Evolutionary conservation across 1,140 invertebrate species (phyloP), one percentile per base, ranked within the genome.

Genomic region (Cheumatopsyche charites): DNA sequence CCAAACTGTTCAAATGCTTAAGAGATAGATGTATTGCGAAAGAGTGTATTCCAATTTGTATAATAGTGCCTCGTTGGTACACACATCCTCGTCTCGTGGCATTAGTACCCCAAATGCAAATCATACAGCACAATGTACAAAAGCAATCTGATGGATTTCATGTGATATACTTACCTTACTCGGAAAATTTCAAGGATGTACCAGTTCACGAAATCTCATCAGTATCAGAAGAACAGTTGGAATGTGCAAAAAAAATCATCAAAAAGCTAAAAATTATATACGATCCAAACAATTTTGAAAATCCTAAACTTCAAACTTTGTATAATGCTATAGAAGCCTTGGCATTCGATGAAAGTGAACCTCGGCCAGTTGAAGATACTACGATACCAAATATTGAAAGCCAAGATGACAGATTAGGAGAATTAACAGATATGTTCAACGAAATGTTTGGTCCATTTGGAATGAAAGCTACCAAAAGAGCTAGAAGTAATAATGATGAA

Each of bases 61-160:
- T 70, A 1, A 19, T 76, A 25, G 25, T 73, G 11, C 41, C 70
- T 29, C 70, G 75, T 11, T 71, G 75, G 70, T 72, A 72, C 49
- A 70, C 63, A 13, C 15, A 52, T 55, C 61, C 73, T 1, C 47
- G 63, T 19, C 47, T 74, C 4, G 73, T 76, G 11, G 75, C 75
- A 42, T 25, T 76, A 47, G 68, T 76, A 3, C 73, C 75, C 0
- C 75, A 76, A 65, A 67, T 62, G 15, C 66, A 65, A 43, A 49
- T 71, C 4, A 15, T 70, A 49, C 67, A 74, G 7, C 68, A 69
- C 12, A 47, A 62, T 19, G 17, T 17, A 6, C 75, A 72, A 62
- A 52, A 72, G 1, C 75, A 76, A 72, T 70, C 72, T 5, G 73
- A 76, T 21, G 75, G 75, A 4, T 76, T 76, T 49, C 70, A 76